Base-by-base conservation (phyloP, 2,888 invertebrate species). In the Oscheius sp. region DNA sequence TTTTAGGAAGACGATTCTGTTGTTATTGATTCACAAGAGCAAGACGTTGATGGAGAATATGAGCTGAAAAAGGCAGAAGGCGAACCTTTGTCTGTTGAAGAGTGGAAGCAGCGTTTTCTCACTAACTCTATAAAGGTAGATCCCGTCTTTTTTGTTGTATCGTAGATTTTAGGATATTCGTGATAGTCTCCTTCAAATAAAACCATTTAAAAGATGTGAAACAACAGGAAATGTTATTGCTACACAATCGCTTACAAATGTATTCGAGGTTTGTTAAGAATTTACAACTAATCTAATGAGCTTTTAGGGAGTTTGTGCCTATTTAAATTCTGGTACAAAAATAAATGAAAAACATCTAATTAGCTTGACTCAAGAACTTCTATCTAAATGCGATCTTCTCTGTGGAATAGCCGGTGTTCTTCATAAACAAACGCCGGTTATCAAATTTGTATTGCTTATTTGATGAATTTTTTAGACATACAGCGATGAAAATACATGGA, bases 351-450 rank as follows among this genome's bases (percentile, higher is more conserved):
- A 73, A 21, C 72, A 75, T 1, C 9, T 78, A 1, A 43, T 58
- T 27, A 71, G 66, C 52, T 45, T 76, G 13, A 52, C 35, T 23
- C 29, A 72, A 3, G 72, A 75, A 16, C 63, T 78, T 12, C 76
- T 78, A 29, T 74, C 76, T 27, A 41, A 61, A 27, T 73, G 73
- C 29, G 80, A 80, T 68, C 56, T 80, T 23, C 73, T 74, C 46
- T 76, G 74, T 63, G 75, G 73, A 21, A 68, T 80, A 21, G 55
- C 73, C 35, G 9, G 35, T 35, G 9, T 35, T 9, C 35, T 49
- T 49, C 49, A 7, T 18, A 35, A 0, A 56, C 61, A 12, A 69
- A 73, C 7, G 9, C 77, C 16, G 58, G 46, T 13, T 72, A 7
- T 16, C 21, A 16, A 6, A 43, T 76, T 12, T 43, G 35, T 3